These are phyloP conservation scores for Smithornis capensis DNA, from an alignment of 2,113 vertebrate genomes.

Conservation along the genomic window DNA sequence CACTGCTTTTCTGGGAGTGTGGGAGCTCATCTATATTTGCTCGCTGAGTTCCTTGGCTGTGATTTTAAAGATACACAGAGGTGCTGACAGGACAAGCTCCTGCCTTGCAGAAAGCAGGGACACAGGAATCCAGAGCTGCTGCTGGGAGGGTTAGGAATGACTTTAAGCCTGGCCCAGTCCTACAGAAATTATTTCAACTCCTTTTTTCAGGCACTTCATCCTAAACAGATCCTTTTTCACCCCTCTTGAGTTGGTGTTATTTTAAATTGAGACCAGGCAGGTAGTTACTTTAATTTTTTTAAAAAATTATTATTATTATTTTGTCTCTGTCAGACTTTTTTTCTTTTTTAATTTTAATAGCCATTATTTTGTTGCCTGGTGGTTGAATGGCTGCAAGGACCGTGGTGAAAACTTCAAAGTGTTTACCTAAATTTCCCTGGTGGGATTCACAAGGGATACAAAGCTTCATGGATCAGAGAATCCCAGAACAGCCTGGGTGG, in stretches of 20 bases:
- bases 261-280: not conserved
- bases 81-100: not conserved
- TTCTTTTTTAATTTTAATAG: not conserved
- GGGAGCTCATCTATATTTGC: not conserved
- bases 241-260: not conserved
- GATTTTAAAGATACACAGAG: not conserved
- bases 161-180: not conserved
- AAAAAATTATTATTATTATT: not conserved
- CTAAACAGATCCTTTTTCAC: not conserved
- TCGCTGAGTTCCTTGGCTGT: not conserved
- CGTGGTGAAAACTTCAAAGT: not conserved
- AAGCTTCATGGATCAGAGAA: not conserved
- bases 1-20: not conserved
- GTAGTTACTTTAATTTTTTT: not conserved
- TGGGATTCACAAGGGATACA: not conserved
- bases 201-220: not conserved
- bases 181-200: not conserved
- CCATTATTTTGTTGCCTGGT: not conserved
- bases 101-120: not conserved
- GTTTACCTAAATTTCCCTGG: not conserved
- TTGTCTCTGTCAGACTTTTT: not conserved
- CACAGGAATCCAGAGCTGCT: not conserved
- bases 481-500: not conserved
- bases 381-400: not conserved
- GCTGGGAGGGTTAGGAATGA: rapidly evolving